A percentile compares a stretch with the other conserved stretches of the same genome.
These are phyloP conservation scores for Camponotus floridanus DNA, from an alignment of 1,140 invertebrate species.

Conservation along the genomic window DNA sequence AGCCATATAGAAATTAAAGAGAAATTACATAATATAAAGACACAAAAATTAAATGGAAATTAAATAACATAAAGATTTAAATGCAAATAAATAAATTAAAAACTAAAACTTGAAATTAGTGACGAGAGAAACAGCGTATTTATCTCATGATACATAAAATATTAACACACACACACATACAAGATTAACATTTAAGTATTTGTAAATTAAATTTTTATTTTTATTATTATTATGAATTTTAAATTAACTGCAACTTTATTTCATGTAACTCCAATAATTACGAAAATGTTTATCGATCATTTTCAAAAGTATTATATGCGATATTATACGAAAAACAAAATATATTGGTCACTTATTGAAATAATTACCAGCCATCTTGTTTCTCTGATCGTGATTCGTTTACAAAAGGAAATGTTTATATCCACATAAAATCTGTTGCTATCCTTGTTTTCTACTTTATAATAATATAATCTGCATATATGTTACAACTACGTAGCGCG, in stretches of 20 bases:
- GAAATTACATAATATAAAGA: background rate
- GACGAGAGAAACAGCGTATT: background rate
- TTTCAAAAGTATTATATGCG: background rate
- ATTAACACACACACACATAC: background rate
- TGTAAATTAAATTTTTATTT: background rate
- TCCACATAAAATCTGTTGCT: background rate
- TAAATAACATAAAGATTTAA: background rate
- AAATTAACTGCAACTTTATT: background rate
- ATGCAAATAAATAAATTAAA: background rate
- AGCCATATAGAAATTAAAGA: background rate
- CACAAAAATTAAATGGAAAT: background rate
- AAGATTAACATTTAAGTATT: background rate
- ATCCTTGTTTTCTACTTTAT: conserved; percentile 38
- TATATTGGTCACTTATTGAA: background rate
- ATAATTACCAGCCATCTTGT: background rate
- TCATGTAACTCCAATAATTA: background rate
- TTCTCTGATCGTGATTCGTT: conserved; percentile 56
- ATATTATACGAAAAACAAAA: background rate
- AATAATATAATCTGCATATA: conserved; percentile 55
- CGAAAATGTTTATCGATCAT: background rate
- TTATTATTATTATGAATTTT: background rate
- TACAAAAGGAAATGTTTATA: conserved; percentile 36
- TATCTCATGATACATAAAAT: background rate
- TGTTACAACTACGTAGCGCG: conserved; percentile 54
- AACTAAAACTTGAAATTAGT: background rate